Conservation (phyloP, 2,113 vertebrate genomes). For the Eptatretus burgeri region DNA sequence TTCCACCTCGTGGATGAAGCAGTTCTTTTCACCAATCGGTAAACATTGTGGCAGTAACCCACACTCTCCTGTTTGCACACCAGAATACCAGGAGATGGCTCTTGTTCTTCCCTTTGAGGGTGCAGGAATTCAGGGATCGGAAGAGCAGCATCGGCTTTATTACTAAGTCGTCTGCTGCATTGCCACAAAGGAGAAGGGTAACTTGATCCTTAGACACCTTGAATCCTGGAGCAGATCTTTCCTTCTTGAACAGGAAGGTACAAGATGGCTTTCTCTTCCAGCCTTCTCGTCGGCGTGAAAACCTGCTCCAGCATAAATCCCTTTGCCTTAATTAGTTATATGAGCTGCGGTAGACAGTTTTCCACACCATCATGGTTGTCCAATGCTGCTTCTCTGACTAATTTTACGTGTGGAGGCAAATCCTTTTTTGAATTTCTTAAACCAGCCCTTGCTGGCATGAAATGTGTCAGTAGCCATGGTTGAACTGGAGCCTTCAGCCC, state of each 20-base stretch:
- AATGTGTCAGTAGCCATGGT: neutral
- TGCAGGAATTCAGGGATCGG: neutral
- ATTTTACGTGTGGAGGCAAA: neutral
- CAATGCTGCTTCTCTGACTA: neutral
- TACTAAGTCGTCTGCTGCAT: neutral
- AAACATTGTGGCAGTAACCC: neutral
- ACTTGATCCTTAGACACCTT: neutral
- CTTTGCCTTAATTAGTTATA: neutral
- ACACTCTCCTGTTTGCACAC: neutral
- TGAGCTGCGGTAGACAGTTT: neutral
- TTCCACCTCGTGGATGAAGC: neutral
- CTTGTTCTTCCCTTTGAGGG: neutral
- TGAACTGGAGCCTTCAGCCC: neutral
- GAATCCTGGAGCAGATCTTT: neutral
- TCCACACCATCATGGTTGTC: neutral
- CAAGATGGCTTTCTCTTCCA: neutral
- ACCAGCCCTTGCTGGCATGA: neutral
- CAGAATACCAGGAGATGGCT: neutral
- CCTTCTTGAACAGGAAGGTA: neutral
- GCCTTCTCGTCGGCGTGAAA: neutral
- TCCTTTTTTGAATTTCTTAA: neutral
- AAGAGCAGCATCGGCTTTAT: neutral
- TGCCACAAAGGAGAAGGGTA: neutral
- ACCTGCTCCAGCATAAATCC: neutral
- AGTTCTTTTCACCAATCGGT: neutral